Conservation (phyloP, 1,140 invertebrate species). For the Formica selysi region DNA sequence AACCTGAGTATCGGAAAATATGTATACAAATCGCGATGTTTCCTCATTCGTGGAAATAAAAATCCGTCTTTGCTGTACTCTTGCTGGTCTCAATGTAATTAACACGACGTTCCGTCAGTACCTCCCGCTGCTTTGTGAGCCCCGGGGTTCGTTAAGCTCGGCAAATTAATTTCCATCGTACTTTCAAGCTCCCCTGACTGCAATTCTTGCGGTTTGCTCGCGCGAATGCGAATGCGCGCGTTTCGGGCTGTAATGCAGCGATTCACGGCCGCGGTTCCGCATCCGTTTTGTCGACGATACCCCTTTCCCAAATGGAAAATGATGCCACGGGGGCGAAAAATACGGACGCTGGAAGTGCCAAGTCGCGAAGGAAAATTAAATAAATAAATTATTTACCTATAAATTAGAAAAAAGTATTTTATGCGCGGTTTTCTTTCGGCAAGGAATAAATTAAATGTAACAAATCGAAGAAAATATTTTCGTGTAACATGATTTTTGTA, state of each 20-base stretch:
- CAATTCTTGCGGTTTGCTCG: slow-evolving; percentile 44
- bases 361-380: slow-evolving; percentile 7
- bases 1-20: neutral
- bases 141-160: slow-evolving; percentile 66
- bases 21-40: neutral
- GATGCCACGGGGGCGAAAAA: slow-evolving; percentile 21
- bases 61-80: slow-evolving; percentile 6
- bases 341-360: slow-evolving; percentile 7
- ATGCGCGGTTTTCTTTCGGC: neutral
- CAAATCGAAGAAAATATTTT: slow-evolving; percentile 15
- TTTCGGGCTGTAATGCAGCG: slow-evolving; percentile 25
- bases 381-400: too few relatives aligned
- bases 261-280: slow-evolving; percentile 35
- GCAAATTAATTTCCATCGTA: slow-evolving; percentile 72
- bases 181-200: slow-evolving; percentile 47
- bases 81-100: slow-evolving; percentile 51
- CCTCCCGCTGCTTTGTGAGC: slow-evolving; percentile 45
- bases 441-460: slow-evolving; percentile 45
- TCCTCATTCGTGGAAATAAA: slow-evolving; percentile 4
- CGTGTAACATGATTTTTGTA: neutral
- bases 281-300: slow-evolving; percentile 34
- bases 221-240: neutral
- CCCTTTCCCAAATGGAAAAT: slow-evolving; percentile 8
- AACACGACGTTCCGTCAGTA: slow-evolving; percentile 46
- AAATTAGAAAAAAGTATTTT: neutral